Conservation (phyloP, 2,888 invertebrate species). For the Nymphalis c-album region DNA sequence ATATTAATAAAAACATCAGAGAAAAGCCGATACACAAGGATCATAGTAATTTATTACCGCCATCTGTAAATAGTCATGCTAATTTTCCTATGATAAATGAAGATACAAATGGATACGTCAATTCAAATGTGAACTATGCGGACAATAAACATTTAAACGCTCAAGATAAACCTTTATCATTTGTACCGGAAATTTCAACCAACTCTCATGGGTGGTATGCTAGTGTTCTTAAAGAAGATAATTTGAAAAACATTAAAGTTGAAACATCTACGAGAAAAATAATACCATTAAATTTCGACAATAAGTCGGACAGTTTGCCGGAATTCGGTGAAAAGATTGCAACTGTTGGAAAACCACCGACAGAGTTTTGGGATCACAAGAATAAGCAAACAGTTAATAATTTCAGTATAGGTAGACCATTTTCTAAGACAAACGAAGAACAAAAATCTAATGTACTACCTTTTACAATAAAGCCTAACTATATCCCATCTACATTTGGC, state of each 20-base stretch:
- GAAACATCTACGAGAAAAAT: conserved; percentile 70
- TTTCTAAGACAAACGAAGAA: conserved; percentile 55
- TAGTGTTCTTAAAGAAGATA: conserved; percentile 59
- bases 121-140: conserved; percentile 41
- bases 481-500: conserved; percentile 63
- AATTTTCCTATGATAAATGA: conserved; percentile 76
- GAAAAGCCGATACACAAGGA: conserved; percentile 38
- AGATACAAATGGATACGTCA: conserved; percentile 32
- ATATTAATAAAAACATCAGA: conserved; percentile 15
- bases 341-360: conserved; percentile 68
- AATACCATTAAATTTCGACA: conserved; percentile 67
- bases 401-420: conserved; percentile 66
- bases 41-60: conserved; percentile 43
- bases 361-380: conserved; percentile 59
- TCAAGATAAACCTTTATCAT: conserved; percentile 61
- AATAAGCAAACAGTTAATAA: conserved; percentile 47
- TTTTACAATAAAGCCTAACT: conserved; percentile 55
- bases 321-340: conserved; percentile 70
- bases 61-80: conserved; percentile 71
- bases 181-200: conserved; percentile 67
- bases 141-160: conserved; percentile 46
- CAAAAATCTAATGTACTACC: conserved; percentile 48
- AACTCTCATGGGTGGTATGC: conserved; percentile 79
- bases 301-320: conserved; percentile 55
- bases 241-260: conserved; percentile 58